phyloP scores from a whole-genome alignment of 2,888 invertebrate species.

The Melipona bicolor region DNA sequence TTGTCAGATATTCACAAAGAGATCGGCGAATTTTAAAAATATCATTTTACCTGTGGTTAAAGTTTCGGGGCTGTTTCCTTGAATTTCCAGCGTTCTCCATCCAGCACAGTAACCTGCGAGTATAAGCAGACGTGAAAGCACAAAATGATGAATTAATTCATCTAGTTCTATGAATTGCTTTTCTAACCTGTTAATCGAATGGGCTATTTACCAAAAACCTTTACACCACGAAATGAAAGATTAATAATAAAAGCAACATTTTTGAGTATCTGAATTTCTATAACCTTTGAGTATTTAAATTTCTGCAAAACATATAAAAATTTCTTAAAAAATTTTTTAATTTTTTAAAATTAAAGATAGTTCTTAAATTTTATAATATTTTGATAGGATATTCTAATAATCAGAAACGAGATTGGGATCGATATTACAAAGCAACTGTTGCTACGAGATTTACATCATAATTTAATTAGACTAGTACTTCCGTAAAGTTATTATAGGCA shows the following conservation, averaged over 20 bases:
- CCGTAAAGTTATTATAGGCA: too few relatives aligned
- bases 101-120: conserved; percentile 23
- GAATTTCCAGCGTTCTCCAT: conserved; percentile 32
- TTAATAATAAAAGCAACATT: not conserved
- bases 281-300: too few relatives aligned
- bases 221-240: not conserved
- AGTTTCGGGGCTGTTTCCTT: conserved; percentile 3
- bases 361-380: too few relatives aligned
- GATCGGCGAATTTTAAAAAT: not conserved
- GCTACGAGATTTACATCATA: not conserved
- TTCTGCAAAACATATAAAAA: too few relatives aligned
- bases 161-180: not conserved
- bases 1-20: not conserved
- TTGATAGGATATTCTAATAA: too few relatives aligned
- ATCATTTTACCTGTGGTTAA: conserved; percentile 25
- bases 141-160: not conserved
- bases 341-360: too few relatives aligned
- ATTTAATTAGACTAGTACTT: not conserved
- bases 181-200: not conserved
- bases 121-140: not conserved
- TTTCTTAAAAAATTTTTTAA: too few relatives aligned
- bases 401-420: not conserved
- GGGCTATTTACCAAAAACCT: not conserved
- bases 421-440: not conserved
- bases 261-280: too few relatives aligned